Evolutionary conservation across 2,797 vertebrate genomes (phyloP), one percentile per base, ranked within the genome.

Genomic region (Lagorchestes hirsutus): DNA sequence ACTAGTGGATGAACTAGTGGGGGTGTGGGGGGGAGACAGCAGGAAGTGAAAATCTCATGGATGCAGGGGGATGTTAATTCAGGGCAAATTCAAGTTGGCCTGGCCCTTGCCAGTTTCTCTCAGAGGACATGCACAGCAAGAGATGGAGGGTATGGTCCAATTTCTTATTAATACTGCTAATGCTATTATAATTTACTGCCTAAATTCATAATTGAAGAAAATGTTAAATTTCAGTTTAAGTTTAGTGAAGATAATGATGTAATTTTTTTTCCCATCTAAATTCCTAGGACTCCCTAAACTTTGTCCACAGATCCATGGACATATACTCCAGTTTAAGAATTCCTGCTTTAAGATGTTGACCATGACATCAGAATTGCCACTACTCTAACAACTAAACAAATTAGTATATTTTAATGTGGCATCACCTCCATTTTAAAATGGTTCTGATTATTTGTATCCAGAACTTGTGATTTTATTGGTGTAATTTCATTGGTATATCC

Each of bases 341-440:
- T 74, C 16, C 14, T 6, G 1, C 16, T 40, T 94, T 90, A 91
- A 93, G 93, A 92, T 46, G n/a, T n/a, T 59, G 14, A 1, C 46
- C 31, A 12, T 93, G n/a, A 92, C 18, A 67, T 55, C 10, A 93
- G 56, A 93, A 93, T 54, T 62, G 92, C 91, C 52, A 67, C 14
- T 24, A 90, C 55, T 12, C 58, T 18, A 52, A 55, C 55, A 92
- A 93, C 3, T 50, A 92, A 97, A 55, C 0, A 34, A 87, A 52
- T 1, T 54, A 74, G n/a, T 74, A 74, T 40, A 40, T 40, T 22
- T 40, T 40, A 40, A 40, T 40, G n/a, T 40, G n/a, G n/a, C 6
- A 40, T 22, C 22, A 74, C 24, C n/a, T 40, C n/a, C 34, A 74
- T 22, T 6, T 74, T 74, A 74, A 22, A 74, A 74, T 74, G n/a